phyloP scores from a whole-genome alignment of 2,888 invertebrate species.

The Piscicola geometra region DNA sequence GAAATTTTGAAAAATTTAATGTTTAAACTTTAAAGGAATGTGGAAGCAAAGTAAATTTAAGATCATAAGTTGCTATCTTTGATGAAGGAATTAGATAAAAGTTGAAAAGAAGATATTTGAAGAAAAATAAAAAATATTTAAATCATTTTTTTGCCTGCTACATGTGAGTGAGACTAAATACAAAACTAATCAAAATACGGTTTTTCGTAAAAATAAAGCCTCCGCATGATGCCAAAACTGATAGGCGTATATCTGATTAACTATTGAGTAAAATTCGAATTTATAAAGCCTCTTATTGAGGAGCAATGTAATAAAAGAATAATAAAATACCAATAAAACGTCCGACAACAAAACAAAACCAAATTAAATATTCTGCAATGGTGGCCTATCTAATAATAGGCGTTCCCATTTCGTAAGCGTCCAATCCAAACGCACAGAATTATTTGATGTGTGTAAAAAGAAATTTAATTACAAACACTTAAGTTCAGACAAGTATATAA shows the following conservation, averaged over 20 bases:
- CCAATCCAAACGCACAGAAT: slow-evolving; percentile 11
- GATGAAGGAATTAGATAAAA: slow-evolving; percentile 2
- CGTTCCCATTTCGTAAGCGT: slow-evolving; percentile 1
- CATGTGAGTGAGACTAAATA: slow-evolving; percentile 6
- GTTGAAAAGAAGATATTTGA: not conserved
- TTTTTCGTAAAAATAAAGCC: not conserved
- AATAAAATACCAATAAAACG: slow-evolving; percentile 35
- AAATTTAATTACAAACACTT: slow-evolving; percentile 8
- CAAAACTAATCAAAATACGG: slow-evolving; percentile 12
- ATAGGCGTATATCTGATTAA: not conserved
- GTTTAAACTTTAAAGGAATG: no score
- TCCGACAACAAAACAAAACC: slow-evolving; percentile 31
- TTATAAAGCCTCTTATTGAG: not conserved
- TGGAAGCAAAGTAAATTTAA: no score
- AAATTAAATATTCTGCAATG: slow-evolving; percentile 34
- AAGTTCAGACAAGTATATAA: no score
- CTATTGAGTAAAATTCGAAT: not conserved
- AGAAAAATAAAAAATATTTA: not conserved
- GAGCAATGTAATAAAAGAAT: slow-evolving; percentile 27
- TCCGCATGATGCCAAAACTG: not conserved
- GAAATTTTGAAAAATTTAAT: no score
- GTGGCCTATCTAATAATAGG: slow-evolving; percentile 33
- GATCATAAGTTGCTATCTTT: no score
- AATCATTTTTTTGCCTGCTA: slow-evolving; percentile 6
- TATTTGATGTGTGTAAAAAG: slow-evolving; percentile 7